Evolutionary conservation across 2,888 invertebrate species (phyloP).

Genomic region (Cerceris ruficornis): DNA sequence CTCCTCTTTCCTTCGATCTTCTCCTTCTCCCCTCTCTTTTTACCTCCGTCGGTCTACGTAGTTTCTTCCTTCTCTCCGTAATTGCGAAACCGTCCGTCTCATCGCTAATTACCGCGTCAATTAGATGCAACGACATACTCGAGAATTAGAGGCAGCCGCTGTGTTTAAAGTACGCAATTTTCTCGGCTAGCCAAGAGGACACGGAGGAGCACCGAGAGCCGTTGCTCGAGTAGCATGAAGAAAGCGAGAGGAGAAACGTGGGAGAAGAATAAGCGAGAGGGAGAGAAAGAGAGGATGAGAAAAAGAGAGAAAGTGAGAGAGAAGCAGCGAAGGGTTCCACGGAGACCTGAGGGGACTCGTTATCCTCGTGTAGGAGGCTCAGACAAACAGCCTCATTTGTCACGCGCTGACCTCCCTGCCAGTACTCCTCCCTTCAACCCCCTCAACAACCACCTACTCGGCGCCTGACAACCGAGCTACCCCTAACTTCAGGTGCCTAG

Average conservation of each 20-base stretch:
- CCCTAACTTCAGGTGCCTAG: constrained; percentile 34
- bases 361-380: constrained; percentile 73
- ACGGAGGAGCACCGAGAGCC: constrained; percentile 18
- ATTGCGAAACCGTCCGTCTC: constrained; percentile 57
- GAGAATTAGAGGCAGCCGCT: constrained; percentile 61
- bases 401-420: constrained; percentile 75
- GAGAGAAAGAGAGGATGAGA: background rate
- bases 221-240: constrained; percentile 20
- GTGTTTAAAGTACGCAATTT: constrained; percentile 67
- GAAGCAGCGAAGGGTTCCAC: constrained; percentile 34
- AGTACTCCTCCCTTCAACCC: constrained; percentile 28
- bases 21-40: too few relatives aligned
- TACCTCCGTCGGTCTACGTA: constrained; percentile 7
- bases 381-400: constrained; percentile 78
- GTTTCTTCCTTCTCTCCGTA: constrained; percentile 16
- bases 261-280: background rate
- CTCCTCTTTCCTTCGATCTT: too few relatives aligned
- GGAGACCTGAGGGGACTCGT: constrained; percentile 73
- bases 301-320: background rate
- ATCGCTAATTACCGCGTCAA: constrained; percentile 72
- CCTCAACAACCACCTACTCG: constrained; percentile 1
- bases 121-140: constrained; percentile 71
- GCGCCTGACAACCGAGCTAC: constrained; percentile 48
- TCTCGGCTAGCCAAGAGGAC: constrained; percentile 35
- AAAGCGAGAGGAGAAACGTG: background rate